Evolutionary conservation across 2,113 vertebrate species (phyloP).

Genomic region (Cyprinodon variegatus): DNA sequence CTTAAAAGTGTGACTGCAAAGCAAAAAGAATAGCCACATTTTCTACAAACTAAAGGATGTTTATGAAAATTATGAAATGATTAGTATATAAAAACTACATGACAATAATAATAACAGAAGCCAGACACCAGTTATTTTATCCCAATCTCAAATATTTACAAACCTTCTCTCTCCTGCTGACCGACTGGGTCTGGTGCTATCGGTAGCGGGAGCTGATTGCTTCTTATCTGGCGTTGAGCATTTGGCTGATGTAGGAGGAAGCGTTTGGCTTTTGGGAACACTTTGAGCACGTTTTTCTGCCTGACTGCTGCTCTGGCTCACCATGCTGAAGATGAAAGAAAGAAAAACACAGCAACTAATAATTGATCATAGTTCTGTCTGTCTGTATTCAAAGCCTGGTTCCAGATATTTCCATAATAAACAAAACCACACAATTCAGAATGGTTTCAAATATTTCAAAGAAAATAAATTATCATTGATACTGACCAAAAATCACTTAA

Average conservation of each 20-base stretch:
- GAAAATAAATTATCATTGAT: background rate
- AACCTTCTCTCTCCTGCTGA: constrained; percentile 84
- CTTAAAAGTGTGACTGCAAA: background rate
- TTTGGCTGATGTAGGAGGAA: constrained; percentile 21
- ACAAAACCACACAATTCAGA: background rate
- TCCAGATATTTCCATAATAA: background rate
- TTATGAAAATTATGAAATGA: background rate
- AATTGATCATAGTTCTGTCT: background rate
- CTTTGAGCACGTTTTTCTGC: constrained; percentile 39
- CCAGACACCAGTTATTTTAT: background rate
- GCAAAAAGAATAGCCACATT: background rate
- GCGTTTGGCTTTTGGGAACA: constrained; percentile 66
- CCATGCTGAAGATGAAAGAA: constrained; percentile 47
- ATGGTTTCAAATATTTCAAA: background rate
- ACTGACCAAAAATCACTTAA: background rate
- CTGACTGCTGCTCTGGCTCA: constrained; percentile 67
- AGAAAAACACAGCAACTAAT: background rate
- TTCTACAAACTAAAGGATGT: background rate
- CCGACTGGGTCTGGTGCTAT: constrained; percentile 71
- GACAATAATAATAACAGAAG: background rate
- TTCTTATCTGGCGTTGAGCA: constrained; percentile 44
- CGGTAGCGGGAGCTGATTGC: constrained; percentile 40
- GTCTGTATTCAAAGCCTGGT: background rate
- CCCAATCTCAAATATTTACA: constrained; percentile 16
- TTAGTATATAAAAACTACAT: background rate